A percentile compares a stretch with the other conserved stretches of the same genome.
These are phyloP conservation scores for Oreocharis arfaki DNA, from an alignment of 2,113 vertebrate genomes.

Conservation along the genomic window DNA sequence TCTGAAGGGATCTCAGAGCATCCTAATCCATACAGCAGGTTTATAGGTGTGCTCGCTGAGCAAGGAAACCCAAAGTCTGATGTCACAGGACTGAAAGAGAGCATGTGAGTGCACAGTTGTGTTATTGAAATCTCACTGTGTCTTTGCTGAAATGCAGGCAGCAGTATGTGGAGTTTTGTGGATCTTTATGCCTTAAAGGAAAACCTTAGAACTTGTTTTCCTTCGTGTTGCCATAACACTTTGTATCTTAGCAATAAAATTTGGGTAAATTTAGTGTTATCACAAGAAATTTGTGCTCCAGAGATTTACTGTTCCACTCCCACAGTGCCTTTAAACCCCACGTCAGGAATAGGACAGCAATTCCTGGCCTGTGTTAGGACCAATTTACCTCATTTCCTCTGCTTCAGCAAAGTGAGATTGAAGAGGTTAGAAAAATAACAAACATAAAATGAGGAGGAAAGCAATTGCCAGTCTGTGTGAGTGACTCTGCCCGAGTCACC, in stretches of 20 bases:
- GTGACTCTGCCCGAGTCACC: neutral
- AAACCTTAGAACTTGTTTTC: conserved; percentile 53
- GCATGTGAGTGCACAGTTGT: neutral
- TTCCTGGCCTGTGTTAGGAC: conserved; percentile 42
- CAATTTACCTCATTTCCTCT: conserved; percentile 62
- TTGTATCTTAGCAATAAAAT: conserved; percentile 57
- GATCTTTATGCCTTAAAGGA: conserved; percentile 5
- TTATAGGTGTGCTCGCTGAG: neutral
- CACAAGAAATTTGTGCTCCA: conserved; percentile 16
- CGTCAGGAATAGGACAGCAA: neutral
- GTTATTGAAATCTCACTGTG: neutral
- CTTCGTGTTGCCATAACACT: conserved; percentile 54
- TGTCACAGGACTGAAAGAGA: neutral
- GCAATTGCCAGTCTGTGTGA: neutral
- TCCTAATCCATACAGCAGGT: neutral
- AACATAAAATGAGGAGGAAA: conserved; percentile 9
- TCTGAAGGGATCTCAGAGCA: neutral
- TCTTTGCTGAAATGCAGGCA: neutral
- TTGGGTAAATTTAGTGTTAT: conserved; percentile 34
- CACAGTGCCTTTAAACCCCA: conserved; percentile 16
- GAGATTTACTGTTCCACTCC: conserved; percentile 43
- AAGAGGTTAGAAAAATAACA: conserved; percentile 60
- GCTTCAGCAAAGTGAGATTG: conserved; percentile 46
- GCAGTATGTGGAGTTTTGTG: neutral
- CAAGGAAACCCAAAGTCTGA: neutral